These are phyloP conservation scores for Lithophane ornitopus DNA, from an alignment of 2,888 invertebrate genomes.

Conservation along the genomic window DNA sequence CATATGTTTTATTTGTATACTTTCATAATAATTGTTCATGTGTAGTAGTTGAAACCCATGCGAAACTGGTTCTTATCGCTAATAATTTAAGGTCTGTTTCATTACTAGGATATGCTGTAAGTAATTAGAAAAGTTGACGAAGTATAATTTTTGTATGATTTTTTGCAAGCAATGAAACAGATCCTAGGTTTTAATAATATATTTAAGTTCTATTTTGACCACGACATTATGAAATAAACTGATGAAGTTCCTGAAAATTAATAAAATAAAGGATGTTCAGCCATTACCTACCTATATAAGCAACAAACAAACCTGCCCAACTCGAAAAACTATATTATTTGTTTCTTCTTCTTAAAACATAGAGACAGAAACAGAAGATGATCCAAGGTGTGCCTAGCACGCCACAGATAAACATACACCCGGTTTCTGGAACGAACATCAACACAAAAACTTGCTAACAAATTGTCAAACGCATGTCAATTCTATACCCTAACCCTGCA, in stretches of 20 bases:
- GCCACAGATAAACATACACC: not conserved
- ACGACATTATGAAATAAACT: slow-evolving; percentile 25
- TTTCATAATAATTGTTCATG: slow-evolving; percentile 60
- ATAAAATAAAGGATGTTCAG: not conserved
- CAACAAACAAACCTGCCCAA: not conserved
- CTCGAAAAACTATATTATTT: not conserved
- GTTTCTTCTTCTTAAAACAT: not conserved
- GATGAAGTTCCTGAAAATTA: not conserved
- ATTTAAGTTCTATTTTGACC: slow-evolving; percentile 32
- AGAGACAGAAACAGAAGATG: not conserved
- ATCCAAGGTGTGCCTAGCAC: not conserved
- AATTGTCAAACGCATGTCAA: not conserved
- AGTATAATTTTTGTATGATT: slow-evolving; percentile 50
- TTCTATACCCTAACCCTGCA: too few species aligned
- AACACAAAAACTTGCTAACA: not conserved
- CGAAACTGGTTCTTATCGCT: slow-evolving; percentile 60
- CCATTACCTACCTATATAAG: not conserved
- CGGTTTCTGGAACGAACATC: not conserved
- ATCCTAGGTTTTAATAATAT: slow-evolving; percentile 52
- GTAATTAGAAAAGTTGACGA: slow-evolving; percentile 46
- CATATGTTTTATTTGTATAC: slow-evolving; percentile 58
- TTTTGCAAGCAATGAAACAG: slow-evolving; percentile 59
- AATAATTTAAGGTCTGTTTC: slow-evolving; percentile 58
- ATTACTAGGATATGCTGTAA: slow-evolving; percentile 63
- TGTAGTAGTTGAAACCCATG: slow-evolving; percentile 62